Base-by-base conservation (phyloP, 2,888 invertebrate genomes). In the Leucoptera coffeella region DNA sequence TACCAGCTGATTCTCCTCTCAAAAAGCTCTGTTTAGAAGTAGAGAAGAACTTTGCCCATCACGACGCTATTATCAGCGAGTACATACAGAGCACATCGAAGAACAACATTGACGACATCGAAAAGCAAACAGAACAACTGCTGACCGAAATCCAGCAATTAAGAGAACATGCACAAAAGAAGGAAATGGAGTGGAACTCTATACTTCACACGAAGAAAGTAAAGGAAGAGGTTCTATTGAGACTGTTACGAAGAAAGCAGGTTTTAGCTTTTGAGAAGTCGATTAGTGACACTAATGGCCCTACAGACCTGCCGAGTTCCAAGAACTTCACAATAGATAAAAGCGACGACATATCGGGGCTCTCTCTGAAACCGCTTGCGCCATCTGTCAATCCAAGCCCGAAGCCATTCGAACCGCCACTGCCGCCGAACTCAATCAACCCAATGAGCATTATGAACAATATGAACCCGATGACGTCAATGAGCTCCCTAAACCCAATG, bases 181-280 rank as follows among this genome's bases (percentile, higher is more conserved):
- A 90, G 49, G 91, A 91, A 58, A 76, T 80, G 39, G 90, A 91
- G 51, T 87, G 88, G 85, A 88, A 90, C 48, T 82, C 85, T 31
- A 80, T 91, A 28, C 51, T 90, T 9, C 82, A 86, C 42, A 61
- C 88, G 36, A 85, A 85, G 47, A 88, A 88, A 49, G 74, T 89
- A 3, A 90, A 91, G 58, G 87, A 90, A 44, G 89, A 90, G 45
- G 77, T 88, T 12, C 60, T 85, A 26, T 58, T 84, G 5, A 67
- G 89, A 35, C 56, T 90, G 17, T 69, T 84, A 30, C 73, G 88
- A 31, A 75, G 78, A 38, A 78, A 80, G 40, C 82, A 84, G 39
- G 73, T 83, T 3, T 41, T 81, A 8, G 56, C 65, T 0, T 69
- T 59, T 26, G 69, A 69, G 30, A 69, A 65, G 29, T 47, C 61